Percentiles rank a stretch among this genome's conserved stretches.
These are phyloP conservation scores for Trissolcus brochymenae DNA, from an alignment of 2,888 invertebrate species.

Conservation along the genomic window DNA sequence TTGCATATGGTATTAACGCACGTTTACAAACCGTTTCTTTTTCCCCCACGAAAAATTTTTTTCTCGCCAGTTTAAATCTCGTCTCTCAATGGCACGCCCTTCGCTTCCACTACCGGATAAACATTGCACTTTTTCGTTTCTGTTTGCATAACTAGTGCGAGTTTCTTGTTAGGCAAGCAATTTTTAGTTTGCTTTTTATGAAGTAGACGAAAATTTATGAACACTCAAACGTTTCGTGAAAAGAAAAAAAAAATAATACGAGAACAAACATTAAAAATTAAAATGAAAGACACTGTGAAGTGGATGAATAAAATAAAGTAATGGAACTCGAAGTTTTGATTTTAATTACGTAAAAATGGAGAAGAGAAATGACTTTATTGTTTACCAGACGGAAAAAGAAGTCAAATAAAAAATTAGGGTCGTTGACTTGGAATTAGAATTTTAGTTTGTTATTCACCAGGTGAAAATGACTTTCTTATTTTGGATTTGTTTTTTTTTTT, in stretches of 20 bases:
- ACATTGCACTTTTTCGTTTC: conserved; percentile 11
- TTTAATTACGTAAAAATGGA: background rate
- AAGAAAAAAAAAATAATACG: background rate
- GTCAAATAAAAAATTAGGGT: too few species aligned
- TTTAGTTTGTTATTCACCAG: conserved; percentile 3
- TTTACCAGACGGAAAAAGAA: too few species aligned
- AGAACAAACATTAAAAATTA: background rate
- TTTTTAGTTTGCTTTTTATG: background rate
- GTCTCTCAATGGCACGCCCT: conserved; percentile 49
- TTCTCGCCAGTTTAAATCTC: conserved; percentile 8
- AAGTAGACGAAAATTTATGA: too few species aligned
- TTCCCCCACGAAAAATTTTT: background rate
- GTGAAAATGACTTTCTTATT: too few species aligned
- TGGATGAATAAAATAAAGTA: too few species aligned
- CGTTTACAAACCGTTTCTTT: conserved; percentile 45
- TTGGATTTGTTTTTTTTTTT: too few species aligned
- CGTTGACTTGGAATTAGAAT: conserved; percentile 15
- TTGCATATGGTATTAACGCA: conserved; percentile 63
- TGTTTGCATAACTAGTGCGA: conserved; percentile 7
- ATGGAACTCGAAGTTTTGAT: background rate
- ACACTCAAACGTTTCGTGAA: background rate
- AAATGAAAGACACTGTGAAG: too few species aligned
- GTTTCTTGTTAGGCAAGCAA: background rate
- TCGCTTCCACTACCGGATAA: conserved; percentile 19
- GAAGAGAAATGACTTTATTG: too few species aligned